Evolutionary conservation across 1,140 invertebrate species (phyloP).

Genomic region (Melanaphis sacchari): DNA sequence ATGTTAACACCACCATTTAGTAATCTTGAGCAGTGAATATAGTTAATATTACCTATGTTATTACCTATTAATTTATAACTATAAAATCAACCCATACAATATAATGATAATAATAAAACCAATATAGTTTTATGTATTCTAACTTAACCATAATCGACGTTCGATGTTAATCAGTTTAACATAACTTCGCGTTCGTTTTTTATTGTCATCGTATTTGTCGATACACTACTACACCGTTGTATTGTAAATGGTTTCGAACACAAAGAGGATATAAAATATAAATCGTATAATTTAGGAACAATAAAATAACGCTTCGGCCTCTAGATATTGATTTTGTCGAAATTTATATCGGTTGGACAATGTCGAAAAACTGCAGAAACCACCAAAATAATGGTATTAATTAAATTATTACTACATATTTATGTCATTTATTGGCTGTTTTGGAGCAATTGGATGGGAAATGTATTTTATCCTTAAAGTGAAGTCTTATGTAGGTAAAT

Average conservation of each 20-base stretch:
- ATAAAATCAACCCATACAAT: not conserved
- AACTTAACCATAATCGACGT: not conserved
- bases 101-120: not conserved
- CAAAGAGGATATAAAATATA: slow-evolving; percentile 25
- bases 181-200: not conserved
- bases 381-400: slow-evolving; percentile 29
- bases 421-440: not conserved
- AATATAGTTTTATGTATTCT: not conserved
- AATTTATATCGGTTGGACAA: slow-evolving; percentile 25
- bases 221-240: not conserved
- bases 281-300: not conserved
- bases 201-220: not conserved
- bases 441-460: not conserved
- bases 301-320: slow-evolving; percentile 12
- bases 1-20: not conserved
- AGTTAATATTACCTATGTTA: not conserved
- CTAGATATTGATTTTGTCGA: slow-evolving; percentile 23
- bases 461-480: not conserved
- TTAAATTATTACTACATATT: slow-evolving; percentile 32
- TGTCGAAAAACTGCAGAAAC: not conserved
- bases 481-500: not conserved
- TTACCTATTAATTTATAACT: not conserved
- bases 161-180: not conserved
- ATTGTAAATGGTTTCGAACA: not conserved
- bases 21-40: not conserved